Evolutionary conservation across 2,113 vertebrate species (phyloP).

Genomic region (Pterocles gutturalis): DNA sequence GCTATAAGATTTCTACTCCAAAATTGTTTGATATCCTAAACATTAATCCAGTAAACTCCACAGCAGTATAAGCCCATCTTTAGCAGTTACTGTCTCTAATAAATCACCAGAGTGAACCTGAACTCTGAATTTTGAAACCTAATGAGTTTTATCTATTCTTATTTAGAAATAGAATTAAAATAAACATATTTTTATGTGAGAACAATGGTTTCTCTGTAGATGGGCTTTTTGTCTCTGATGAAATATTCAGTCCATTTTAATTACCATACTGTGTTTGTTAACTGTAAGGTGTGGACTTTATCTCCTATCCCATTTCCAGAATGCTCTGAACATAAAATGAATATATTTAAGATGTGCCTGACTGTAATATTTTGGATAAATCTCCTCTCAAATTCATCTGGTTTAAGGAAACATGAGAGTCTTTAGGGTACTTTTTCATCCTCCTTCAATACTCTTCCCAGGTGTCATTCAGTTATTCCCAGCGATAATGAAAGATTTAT

Average conservation of each 20-base stretch:
- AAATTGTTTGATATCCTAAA: not conserved
- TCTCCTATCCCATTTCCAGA: not conserved
- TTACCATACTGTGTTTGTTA: not conserved
- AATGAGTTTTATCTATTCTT: not conserved
- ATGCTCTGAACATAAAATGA: not conserved
- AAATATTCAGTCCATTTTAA: not conserved
- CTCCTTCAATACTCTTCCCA: constrained; percentile 16
- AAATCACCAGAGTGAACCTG: not conserved
- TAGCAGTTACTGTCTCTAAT: not conserved
- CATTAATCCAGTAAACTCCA: not conserved
- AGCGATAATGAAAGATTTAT: constrained; percentile 78
- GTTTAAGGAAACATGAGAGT: not conserved
- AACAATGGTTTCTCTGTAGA: rapidly evolving
- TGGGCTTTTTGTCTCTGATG: not conserved
- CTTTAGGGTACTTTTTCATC: not conserved
- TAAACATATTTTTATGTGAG: not conserved
- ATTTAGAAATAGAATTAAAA: not conserved
- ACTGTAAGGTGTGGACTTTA: not conserved
- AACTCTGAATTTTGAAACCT: not conserved
- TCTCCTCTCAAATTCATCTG: not conserved
- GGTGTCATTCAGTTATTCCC: constrained; percentile 72
- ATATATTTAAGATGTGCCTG: not conserved
- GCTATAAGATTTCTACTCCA: not conserved
- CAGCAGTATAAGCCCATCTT: not conserved
- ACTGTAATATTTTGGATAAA: not conserved